Evolutionary conservation across 2,113 vertebrate species (phyloP).

Genomic region (Mola mola): DNA sequence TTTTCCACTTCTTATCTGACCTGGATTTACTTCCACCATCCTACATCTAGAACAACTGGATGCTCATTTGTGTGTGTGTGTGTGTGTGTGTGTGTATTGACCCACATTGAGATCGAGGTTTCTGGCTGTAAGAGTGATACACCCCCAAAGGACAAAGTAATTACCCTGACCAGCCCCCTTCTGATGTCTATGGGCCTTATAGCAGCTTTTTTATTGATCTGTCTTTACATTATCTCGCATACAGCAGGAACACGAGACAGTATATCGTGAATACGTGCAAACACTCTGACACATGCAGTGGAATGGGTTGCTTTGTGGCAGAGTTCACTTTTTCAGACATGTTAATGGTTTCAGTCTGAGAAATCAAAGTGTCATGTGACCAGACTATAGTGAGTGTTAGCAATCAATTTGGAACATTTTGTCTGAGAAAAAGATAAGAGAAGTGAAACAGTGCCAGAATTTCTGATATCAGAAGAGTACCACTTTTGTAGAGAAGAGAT

Average conservation of each 20-base stretch:
- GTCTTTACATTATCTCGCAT: constrained; percentile 36
- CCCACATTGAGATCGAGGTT: constrained; percentile 67
- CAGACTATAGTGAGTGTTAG: background rate
- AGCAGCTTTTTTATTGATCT: constrained; percentile 54
- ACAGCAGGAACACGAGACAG: constrained; percentile 14
- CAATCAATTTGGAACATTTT: too few species aligned
- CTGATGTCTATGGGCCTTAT: constrained; percentile 12
- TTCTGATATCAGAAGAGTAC: too few species aligned
- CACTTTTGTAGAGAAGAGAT: too few species aligned
- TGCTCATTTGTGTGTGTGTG: constrained; percentile 10
- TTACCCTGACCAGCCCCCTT: constrained; percentile 50
- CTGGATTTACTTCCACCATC: constrained; percentile 38
- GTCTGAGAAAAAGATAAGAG: too few species aligned
- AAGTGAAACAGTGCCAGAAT: too few species aligned
- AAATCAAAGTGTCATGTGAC: background rate
- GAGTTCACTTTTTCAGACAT: too few species aligned
- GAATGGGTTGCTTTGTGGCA: background rate
- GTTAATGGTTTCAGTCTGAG: too few species aligned
- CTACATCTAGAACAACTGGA: constrained; percentile 46
- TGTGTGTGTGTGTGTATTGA: constrained; percentile 50
- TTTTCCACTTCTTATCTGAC: constrained; percentile 48
- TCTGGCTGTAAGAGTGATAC: constrained; percentile 42
- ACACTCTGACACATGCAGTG: background rate
- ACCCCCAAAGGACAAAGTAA: constrained; percentile 59
- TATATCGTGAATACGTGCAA: background rate